Conservation (phyloP, 2,888 invertebrate species). For the Caenorhabditis japonica region DNA sequence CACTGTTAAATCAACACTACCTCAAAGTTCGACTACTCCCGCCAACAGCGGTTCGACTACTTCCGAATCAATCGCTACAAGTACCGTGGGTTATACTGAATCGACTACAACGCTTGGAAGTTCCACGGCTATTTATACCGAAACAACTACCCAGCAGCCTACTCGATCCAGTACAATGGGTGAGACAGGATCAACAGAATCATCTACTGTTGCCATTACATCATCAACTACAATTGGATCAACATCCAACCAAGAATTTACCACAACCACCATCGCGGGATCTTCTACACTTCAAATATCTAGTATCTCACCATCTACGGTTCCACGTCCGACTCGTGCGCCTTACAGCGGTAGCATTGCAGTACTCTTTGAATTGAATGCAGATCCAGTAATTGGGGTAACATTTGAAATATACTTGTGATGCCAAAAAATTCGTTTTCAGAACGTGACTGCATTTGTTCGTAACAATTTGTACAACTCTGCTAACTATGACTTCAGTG, state of each 20-base stretch:
- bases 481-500: slow-evolving; percentile 20
- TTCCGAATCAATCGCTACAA: too few species aligned
- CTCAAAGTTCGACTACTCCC: slow-evolving; percentile 1
- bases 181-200: slow-evolving; percentile 8
- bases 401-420: too few species aligned
- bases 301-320: background rate
- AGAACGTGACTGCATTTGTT: slow-evolving; percentile 10
- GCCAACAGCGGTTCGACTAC: slow-evolving; percentile 3
- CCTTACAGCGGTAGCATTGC: slow-evolving; percentile 32
- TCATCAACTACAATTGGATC: background rate
- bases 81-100: too few species aligned
- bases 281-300: background rate
- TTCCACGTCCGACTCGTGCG: slow-evolving; percentile 2
- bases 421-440: too few species aligned
- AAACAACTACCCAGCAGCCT: background rate
- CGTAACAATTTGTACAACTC: slow-evolving; percentile 14
- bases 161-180: too few species aligned
- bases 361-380: slow-evolving; percentile 21
- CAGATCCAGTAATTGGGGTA: background rate
- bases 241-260: background rate
- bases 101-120: too few species aligned
- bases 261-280: background rate
- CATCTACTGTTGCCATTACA: background rate
- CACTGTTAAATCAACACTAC: background rate
- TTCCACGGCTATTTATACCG: background rate